phyloP scores from a whole-genome alignment of 2,797 vertebrate genomes.

The Chelon auratus region DNA sequence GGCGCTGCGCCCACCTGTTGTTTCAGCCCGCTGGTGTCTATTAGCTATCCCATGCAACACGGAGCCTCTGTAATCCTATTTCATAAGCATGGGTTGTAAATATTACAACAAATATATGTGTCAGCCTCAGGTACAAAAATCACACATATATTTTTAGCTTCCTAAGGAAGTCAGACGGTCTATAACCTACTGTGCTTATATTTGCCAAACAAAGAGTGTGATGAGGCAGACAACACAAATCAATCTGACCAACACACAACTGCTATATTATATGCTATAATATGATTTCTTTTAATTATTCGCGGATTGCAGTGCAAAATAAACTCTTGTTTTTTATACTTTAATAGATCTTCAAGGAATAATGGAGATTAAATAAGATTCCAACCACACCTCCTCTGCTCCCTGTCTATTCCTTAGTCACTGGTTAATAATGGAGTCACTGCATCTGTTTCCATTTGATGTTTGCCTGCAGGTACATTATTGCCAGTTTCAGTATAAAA shows the following conservation, averaged over 20 bases:
- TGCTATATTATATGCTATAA: not conserved
- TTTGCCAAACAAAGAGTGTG: slow-evolving; percentile 26
- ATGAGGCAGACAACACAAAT: not conserved
- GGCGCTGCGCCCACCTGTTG: slow-evolving; percentile 84
- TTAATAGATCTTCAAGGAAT: not conserved
- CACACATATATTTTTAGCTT: not conserved
- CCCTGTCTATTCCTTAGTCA: not conserved
- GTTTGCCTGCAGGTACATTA: slow-evolving; percentile 8
- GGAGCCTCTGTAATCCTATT: slow-evolving; percentile 33
- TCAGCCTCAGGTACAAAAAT: not conserved
- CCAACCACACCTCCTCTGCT: slow-evolving; percentile 15
- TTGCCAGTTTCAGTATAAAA: not conserved
- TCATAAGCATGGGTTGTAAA: slow-evolving; percentile 14
- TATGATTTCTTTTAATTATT: slow-evolving; percentile 9
- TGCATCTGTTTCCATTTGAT: slow-evolving; percentile 6
- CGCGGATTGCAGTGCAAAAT: not conserved
- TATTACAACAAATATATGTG: not conserved
- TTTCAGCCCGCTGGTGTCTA: slow-evolving; percentile 55
- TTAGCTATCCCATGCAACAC: slow-evolving; percentile 35
- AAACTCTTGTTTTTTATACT: not conserved
- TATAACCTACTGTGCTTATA: slow-evolving; percentile 6
- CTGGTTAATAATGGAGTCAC: not conserved
- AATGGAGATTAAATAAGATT: not conserved
- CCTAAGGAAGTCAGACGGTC: not conserved
- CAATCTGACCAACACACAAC: not conserved